These are phyloP conservation scores for Drosophila baimaii DNA, from an alignment of 1,140 invertebrate species.

Conservation along the genomic window DNA sequence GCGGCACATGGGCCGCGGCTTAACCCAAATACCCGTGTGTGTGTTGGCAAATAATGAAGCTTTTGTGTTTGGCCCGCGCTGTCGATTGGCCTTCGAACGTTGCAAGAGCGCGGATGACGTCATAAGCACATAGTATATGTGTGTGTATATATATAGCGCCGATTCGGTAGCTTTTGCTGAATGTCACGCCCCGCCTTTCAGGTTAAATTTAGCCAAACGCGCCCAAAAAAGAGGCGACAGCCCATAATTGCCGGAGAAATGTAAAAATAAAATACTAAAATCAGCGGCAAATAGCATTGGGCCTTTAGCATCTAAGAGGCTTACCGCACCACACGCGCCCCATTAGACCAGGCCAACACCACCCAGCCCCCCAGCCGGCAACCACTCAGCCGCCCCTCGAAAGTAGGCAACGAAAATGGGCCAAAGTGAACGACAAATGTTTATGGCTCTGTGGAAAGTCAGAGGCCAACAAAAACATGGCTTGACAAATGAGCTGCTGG, in stretches of 20 bases:
- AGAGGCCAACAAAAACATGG: constrained; percentile 34
- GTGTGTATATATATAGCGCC: constrained; percentile 7
- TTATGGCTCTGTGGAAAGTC: constrained; percentile 36
- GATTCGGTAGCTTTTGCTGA: constrained; percentile 35
- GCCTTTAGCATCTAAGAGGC: constrained; percentile 45
- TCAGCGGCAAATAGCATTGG: constrained; percentile 23
- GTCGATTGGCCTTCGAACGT: constrained; percentile 44
- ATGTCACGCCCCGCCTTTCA: constrained; percentile 45
- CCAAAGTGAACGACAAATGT: constrained; percentile 47
- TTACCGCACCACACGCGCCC: constrained; percentile 45
- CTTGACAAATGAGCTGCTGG: constrained; percentile 41
- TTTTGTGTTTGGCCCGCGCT: constrained; percentile 33
- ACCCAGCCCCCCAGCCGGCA: too few relatives aligned
- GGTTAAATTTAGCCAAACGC: constrained; percentile 47
- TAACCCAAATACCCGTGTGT: constrained; percentile 50
- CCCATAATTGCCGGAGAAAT: constrained; percentile 47
- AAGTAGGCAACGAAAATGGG: constrained; percentile 58
- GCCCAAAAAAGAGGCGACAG: constrained; percentile 27
- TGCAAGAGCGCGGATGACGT: constrained; percentile 57
- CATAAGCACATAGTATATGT: constrained; percentile 10
- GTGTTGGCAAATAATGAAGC: constrained; percentile 53
- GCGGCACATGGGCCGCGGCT: constrained; percentile 13
- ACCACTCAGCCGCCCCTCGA: constrained; percentile 19
- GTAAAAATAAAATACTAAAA: constrained; percentile 50
- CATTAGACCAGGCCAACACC: constrained; percentile 10